These are phyloP conservation scores for Tylochromis polylepis DNA, from an alignment of 2,113 vertebrate genomes.

Conservation along the genomic window DNA sequence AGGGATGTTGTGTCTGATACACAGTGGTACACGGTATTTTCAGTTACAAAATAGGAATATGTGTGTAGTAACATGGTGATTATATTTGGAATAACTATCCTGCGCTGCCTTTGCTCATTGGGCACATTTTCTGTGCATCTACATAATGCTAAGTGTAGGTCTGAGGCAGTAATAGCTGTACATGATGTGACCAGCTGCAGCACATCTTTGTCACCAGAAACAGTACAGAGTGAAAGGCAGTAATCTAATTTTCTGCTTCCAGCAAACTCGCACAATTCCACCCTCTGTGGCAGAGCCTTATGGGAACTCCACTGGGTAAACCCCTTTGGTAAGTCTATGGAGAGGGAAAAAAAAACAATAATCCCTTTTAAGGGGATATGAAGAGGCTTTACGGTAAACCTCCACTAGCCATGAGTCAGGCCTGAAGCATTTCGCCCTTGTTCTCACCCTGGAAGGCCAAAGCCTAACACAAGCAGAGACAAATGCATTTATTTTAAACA, in stretches of 20 bases:
- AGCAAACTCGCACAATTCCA: constrained; percentile 39
- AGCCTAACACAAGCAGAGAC: neutral
- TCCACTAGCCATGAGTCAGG: constrained; percentile 7
- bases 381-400: constrained; percentile 59
- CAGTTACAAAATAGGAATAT: neutral
- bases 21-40: neutral
- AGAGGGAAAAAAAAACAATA: constrained; percentile 39
- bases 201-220: constrained; percentile 39
- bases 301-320: constrained; percentile 44
- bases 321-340: constrained; percentile 32
- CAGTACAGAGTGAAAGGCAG: constrained; percentile 33
- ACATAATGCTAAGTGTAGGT: constrained; percentile 1
- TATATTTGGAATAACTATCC: neutral
- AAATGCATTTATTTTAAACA: neutral
- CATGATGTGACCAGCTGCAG: constrained; percentile 5
- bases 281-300: constrained; percentile 27
- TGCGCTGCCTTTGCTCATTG: neutral
- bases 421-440: constrained; percentile 30
- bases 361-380: constrained; percentile 69
- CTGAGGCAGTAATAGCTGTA: neutral
- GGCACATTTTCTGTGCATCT: neutral
- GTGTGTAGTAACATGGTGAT: neutral
- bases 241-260: constrained; percentile 65
- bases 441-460: constrained; percentile 35
- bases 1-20: neutral